A percentile compares a stretch with the other conserved stretches of the same genome.
Conservation (phyloP, 2,113 vertebrate species). For the Glaucomys volans region DNA sequence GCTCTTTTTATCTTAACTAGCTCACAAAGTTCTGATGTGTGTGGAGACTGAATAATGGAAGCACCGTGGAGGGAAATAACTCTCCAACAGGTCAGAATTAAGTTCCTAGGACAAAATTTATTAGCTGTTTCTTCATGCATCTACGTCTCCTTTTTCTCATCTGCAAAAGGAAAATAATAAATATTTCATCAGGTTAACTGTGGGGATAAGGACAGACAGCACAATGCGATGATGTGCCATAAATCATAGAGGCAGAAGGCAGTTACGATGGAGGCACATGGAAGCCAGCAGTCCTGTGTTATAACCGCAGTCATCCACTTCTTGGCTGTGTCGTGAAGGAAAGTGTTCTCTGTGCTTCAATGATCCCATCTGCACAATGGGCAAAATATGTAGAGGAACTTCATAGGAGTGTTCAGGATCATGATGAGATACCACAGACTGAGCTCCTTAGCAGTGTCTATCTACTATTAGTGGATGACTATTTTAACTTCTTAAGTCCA, state of each 20-base stretch:
- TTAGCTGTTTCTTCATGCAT: background rate
- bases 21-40: background rate
- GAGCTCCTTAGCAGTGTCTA: background rate
- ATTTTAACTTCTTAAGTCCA: background rate
- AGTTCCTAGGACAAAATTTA: background rate
- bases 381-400: fast-evolving
- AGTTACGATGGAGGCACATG: fast-evolving
- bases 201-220: background rate
- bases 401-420: too few relatives aligned
- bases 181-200: background rate
- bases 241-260: background rate
- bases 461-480: background rate
- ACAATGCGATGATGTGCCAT: background rate
- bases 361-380: background rate
- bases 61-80: background rate
- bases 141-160: background rate
- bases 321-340: background rate
- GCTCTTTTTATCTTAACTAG: background rate
- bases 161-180: background rate
- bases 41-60: background rate
- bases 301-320: background rate
- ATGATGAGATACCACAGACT: background rate
- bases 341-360: background rate
- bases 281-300: fast-evolving
- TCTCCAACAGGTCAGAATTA: too few relatives aligned